phyloP scores from a whole-genome alignment of 2,113 vertebrate genomes.

The Struthio camelus region DNA sequence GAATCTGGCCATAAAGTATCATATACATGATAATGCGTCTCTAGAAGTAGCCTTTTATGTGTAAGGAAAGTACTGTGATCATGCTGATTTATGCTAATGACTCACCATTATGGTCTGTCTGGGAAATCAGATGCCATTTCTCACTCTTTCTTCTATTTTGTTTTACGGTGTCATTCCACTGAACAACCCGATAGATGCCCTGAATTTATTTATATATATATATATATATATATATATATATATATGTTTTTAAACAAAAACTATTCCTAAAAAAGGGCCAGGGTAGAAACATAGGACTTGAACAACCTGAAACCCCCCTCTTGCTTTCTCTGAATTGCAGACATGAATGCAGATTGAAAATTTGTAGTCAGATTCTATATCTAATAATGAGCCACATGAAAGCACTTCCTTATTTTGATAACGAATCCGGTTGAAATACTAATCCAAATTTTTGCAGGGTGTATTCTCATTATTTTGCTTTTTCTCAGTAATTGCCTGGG shows the following conservation, averaged over 20 bases:
- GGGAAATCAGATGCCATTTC: slow-evolving; percentile 36
- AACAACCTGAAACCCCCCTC: background rate
- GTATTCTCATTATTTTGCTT: background rate
- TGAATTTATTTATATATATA: background rate
- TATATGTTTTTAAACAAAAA: background rate
- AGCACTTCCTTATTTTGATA: background rate
- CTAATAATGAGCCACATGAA: background rate
- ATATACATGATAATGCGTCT: background rate
- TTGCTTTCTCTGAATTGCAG: background rate
- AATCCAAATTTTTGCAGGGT: background rate
- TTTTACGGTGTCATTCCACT: background rate
- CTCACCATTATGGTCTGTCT: slow-evolving; percentile 33
- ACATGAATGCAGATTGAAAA: background rate
- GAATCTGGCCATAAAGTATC: background rate
- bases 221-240: too few species aligned
- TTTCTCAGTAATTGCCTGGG: background rate
- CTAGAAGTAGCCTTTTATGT: background rate
- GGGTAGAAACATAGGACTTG: background rate
- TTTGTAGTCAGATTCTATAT: background rate
- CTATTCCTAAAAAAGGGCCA: background rate
- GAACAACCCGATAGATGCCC: slow-evolving; percentile 15
- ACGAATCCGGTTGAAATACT: background rate
- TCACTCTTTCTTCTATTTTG: background rate
- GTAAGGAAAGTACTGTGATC: background rate
- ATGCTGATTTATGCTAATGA: background rate